Evolutionary conservation across 1,140 invertebrate species (phyloP).

Genomic region (Augochlora pura): DNA sequence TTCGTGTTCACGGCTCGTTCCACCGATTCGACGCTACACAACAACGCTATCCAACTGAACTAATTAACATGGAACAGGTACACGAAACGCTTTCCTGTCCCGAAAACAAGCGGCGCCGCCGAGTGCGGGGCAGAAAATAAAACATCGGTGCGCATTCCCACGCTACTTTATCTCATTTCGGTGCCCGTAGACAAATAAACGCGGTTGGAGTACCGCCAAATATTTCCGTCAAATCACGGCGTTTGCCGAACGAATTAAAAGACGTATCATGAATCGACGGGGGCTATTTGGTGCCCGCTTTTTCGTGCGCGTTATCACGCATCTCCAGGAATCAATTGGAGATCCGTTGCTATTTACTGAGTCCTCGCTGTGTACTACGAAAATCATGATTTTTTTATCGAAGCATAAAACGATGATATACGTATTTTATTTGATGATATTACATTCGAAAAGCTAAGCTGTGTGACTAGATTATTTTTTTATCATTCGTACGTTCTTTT

Average conservation of each 20-base stretch:
- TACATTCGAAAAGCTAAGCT: no score
- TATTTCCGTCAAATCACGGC: background rate
- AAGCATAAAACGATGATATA: no score
- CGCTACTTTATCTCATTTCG: constrained; percentile 22
- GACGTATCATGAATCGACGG: background rate
- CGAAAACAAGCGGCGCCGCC: constrained; percentile 24
- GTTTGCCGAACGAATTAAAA: background rate
- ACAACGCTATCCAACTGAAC: constrained; percentile 29
- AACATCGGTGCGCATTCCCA: constrained; percentile 15
- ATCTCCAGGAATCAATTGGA: background rate
- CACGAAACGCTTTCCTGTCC: background rate
- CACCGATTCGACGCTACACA: constrained; percentile 29
- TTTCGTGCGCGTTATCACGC: background rate
- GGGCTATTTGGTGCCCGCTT: background rate
- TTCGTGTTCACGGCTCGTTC: constrained; percentile 18
- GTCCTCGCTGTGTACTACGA: no score
- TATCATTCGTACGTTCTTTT: no score
- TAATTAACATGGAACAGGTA: constrained; percentile 51
- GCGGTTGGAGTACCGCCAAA: background rate
- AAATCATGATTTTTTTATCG: no score
- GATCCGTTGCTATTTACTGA: no score
- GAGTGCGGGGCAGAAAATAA: constrained; percentile 13
- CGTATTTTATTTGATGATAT: no score
- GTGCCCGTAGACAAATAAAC: background rate
- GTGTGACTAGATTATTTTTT: no score